Conservation (phyloP, 2,113 vertebrate genomes). For the Psephotus haematonotus region DNA sequence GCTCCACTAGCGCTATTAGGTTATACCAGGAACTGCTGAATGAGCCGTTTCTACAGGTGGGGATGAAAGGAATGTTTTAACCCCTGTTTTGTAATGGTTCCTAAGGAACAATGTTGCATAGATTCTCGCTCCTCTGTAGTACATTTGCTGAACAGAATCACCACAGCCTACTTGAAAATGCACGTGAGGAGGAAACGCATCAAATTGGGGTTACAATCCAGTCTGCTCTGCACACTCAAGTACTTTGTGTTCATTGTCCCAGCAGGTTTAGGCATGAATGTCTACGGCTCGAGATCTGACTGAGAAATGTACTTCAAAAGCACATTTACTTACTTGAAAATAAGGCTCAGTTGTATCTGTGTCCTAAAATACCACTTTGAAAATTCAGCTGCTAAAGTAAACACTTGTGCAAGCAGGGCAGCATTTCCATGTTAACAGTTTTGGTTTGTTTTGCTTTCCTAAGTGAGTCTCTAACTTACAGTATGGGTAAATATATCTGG, state of each 20-base stretch:
- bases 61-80: constrained; percentile 25
- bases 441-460: background rate
- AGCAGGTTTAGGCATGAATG: background rate
- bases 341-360: background rate
- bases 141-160: background rate
- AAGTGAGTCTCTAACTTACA: background rate
- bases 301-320: background rate
- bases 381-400: background rate
- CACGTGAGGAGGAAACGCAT: background rate
- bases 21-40: constrained; percentile 41
- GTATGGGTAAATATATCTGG: background rate
- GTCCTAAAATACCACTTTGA: background rate
- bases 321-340: background rate
- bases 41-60: constrained; percentile 25
- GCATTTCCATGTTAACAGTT: background rate
- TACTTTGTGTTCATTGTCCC: background rate
- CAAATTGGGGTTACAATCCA: background rate
- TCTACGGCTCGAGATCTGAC: background rate
- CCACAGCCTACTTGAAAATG: background rate
- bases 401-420: background rate
- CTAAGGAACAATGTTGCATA: background rate
- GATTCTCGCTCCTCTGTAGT: background rate
- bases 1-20: constrained; percentile 26
- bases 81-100: constrained; percentile 17
- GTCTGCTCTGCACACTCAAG: background rate